Evolutionary conservation across 2,797 vertebrate species (phyloP), one percentile per base, ranked within the genome.

Genomic region (Lepidocolaptes lacrymiger): DNA sequence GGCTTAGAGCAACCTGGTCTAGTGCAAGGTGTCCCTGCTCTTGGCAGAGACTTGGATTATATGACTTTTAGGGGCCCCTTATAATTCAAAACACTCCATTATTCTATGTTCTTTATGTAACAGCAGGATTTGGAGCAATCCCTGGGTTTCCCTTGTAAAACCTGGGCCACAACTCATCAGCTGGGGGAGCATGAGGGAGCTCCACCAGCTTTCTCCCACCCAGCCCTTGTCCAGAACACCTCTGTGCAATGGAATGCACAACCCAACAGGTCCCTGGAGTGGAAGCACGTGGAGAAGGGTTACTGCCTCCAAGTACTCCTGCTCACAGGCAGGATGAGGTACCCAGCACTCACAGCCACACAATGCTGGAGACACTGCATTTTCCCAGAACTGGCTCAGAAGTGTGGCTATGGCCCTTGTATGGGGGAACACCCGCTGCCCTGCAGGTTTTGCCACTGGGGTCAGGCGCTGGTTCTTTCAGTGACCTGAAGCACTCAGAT

Each of bases 101-200:
- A 52, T n/a, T 69, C 68, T 36, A 4, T 32, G 18, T 37, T 61
- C 18, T 48, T 46, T 44, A 20, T 16, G 37, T 9, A 74, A 41
- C 39, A 59, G 66, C 49, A 68, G 51, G 27, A 23, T 69, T 44
- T 51, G 41, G 48, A 63, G 77, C 41, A 37, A 21, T 24, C 30
- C 26, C 51, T 49, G 54, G 71, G 48, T 67, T 56, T 85, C 37
- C 68, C 41, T 39, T 30, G 15, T 5, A 20, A 63, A 81, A 69
- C 43, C n/a, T 4, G 8, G 55, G 61, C 67, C 49, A 18, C 0
- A 0, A 34, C 26, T 89, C 9, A 0, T 72, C 67, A 66, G 30
- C 72, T 61, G 30, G 32, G 64, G 36, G 34, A 46, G 44, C 61
- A 18, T 1, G 8, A 51, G 58, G 44, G 63, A 77, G 15, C 24